Base-by-base conservation (phyloP, 30 jellyfish, hydroid and myxozoan genomes). In the Nemopilema nomurai region DNA sequence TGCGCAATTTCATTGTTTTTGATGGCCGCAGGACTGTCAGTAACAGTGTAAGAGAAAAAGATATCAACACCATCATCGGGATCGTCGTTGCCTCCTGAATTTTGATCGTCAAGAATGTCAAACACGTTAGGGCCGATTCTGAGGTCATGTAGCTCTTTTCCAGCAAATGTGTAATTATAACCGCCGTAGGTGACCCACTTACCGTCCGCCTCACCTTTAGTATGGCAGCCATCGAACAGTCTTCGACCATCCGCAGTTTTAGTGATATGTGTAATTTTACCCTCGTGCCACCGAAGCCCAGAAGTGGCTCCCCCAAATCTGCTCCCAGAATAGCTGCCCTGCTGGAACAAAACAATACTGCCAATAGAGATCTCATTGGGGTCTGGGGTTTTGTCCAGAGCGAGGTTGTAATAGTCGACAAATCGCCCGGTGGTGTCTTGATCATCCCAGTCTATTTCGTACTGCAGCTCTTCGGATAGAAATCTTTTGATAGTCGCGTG, bases 391-490 rank as follows among this genome's bases (percentile, higher is more conserved):
- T 81, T 80, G 70, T 91, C 95, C 30, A 82, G 68, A 1, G 97
- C 97, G 27, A 91, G 88, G 79, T 91, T 91, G 71, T 8, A 85
- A 62, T 91, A 91, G 53, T 91, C 96, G 1, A 91, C 97, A 68
- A 91, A 19, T 28, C 97, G 84, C 8, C 96, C 97, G 0, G 97
- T 70, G 27, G 97, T 51, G 82, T 91, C 97, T 23, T 89, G 93
- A 51, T 91, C 97, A 80, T 91, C 97, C 97, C 97, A 91, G 29
- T 91, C 96, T n/a, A 91, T 91, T 62, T 91, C 97, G 57, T 85
- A 91, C 29, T 69, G 50, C 68, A 91, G 77, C 75, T 79, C 49
- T 28, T 81, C 92, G 21, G 84, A 64, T 8, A 91, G 23, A 49
- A 77, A 90, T 28, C 92, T 73, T 18, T 69, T 57, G 8, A 91